A percentile compares a stretch with the other conserved stretches of the same genome.
Evolutionary conservation across 2,888 invertebrate species (phyloP).

Genomic region (Synanthedon tipuliformis): DNA sequence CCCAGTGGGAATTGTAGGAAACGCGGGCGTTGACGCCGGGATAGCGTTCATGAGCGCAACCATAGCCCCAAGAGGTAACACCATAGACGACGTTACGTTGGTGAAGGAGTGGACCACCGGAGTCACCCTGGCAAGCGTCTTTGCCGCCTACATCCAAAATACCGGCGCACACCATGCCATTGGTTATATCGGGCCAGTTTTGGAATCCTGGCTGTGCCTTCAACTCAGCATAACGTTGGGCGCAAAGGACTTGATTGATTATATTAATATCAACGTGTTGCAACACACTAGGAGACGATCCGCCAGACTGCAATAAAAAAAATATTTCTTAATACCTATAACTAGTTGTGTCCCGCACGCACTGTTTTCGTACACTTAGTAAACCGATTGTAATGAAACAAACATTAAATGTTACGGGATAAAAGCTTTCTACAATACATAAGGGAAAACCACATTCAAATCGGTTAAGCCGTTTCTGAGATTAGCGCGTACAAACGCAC

Average conservation of each 20-base stretch:
- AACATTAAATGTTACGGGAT: too few relatives aligned
- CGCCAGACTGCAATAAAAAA: conserved; percentile 12
- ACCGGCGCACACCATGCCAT: conserved; percentile 37
- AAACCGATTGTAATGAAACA: too few relatives aligned
- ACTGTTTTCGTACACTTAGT: too few relatives aligned
- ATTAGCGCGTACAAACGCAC: too few relatives aligned
- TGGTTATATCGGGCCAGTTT: conserved; percentile 22
- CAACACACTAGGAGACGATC: conserved; percentile 18
- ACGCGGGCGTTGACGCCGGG: conserved; percentile 65
- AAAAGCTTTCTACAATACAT: too few relatives aligned
- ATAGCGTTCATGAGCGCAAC: conserved; percentile 49
- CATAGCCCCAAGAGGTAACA: conserved; percentile 57
- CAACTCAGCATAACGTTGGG: conserved; percentile 22
- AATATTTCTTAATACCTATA: neutral
- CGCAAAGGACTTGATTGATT: conserved; percentile 25
- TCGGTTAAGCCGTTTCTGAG: too few relatives aligned
- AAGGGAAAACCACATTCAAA: too few relatives aligned
- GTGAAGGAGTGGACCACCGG: conserved; percentile 61
- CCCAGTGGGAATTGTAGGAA: conserved; percentile 31
- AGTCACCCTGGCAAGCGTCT: conserved; percentile 61
- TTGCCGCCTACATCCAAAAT: conserved; percentile 25
- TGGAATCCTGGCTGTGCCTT: conserved; percentile 13
- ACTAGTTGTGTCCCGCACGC: too few relatives aligned
- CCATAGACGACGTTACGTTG: conserved; percentile 41
- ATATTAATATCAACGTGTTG: conserved; percentile 24